phyloP scores from a whole-genome alignment of 2,888 invertebrate species.

The Eulithis prunata region DNA sequence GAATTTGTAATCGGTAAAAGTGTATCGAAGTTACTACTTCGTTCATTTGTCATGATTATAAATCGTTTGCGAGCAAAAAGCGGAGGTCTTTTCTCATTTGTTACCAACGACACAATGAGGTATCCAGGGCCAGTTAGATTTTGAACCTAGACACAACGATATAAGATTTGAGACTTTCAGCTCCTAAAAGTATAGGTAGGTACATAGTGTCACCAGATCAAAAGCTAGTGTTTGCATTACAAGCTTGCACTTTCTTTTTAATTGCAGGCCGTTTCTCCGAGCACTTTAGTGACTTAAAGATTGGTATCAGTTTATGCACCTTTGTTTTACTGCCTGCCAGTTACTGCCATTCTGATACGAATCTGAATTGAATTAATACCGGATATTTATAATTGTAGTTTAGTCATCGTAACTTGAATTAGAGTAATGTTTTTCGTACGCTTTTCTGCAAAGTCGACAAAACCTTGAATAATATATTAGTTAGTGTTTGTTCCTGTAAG shows the following conservation, averaged over 20 bases:
- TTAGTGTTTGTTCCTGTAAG: not conserved
- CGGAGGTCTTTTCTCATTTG: constrained; percentile 43
- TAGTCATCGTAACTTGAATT: not conserved
- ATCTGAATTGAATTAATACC: constrained; percentile 15
- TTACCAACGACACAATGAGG: constrained; percentile 38
- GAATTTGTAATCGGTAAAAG: constrained; percentile 69
- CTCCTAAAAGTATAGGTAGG: not conserved
- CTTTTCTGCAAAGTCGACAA: not conserved
- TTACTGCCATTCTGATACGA: constrained; percentile 14
- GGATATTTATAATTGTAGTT: constrained; percentile 14
- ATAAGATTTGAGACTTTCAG: constrained; percentile 18
- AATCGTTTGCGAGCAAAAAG: constrained; percentile 49
- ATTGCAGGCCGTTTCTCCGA: constrained; percentile 38
- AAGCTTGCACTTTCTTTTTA: constrained; percentile 36
- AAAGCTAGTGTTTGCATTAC: constrained; percentile 31
- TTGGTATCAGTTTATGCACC: constrained; percentile 13
- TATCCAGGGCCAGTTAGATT: constrained; percentile 10
- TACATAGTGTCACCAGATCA: constrained; percentile 20
- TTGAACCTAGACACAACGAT: constrained; percentile 28
- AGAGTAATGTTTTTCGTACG: not conserved
- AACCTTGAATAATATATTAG: constrained; percentile 2
- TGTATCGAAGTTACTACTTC: constrained; percentile 58
- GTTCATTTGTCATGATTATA: constrained; percentile 52
- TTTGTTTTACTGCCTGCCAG: constrained; percentile 18
- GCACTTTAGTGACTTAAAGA: constrained; percentile 28